Evolutionary conservation across 1,140 invertebrate species (phyloP).

Genomic region (Solenopsis fugax): DNA sequence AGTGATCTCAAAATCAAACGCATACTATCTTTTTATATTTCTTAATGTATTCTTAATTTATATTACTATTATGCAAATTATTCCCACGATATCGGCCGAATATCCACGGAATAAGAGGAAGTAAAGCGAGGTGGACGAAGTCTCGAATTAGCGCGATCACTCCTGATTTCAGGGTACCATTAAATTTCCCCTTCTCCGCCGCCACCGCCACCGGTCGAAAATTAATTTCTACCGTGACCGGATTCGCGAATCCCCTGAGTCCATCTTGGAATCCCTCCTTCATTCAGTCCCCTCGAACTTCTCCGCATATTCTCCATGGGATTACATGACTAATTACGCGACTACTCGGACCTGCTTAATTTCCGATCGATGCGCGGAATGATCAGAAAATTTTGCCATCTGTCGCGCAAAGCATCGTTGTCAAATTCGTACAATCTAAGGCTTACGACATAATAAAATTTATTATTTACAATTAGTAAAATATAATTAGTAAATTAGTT

Average conservation of each 20-base stretch:
- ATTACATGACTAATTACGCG: constrained; percentile 39
- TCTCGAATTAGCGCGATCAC: constrained; percentile 40
- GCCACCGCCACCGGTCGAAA: constrained; percentile 41
- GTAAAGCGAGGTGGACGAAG: constrained; percentile 19
- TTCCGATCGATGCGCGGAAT: constrained; percentile 5
- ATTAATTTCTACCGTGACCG: constrained; percentile 73
- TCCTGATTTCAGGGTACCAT: constrained; percentile 43
- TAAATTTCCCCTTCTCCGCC: constrained; percentile 34
- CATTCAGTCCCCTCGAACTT: constrained; percentile 45
- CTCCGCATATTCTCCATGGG: constrained; percentile 25
- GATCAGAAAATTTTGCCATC: constrained; percentile 34
- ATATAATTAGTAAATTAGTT: too few species aligned
- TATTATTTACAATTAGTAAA: background rate
- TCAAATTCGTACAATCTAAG: background rate
- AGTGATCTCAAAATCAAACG: background rate
- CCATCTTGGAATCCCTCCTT: constrained; percentile 36
- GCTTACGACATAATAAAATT: background rate
- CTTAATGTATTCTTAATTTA: background rate
- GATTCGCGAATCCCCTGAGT: constrained; percentile 58
- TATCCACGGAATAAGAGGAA: background rate
- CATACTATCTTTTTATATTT: background rate
- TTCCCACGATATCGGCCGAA: background rate
- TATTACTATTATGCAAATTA: background rate
- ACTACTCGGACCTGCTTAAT: constrained; percentile 53
- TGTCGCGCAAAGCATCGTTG: background rate